Conservation (phyloP, 2,113 vertebrate genomes). For the Aramus guarauna region DNA sequence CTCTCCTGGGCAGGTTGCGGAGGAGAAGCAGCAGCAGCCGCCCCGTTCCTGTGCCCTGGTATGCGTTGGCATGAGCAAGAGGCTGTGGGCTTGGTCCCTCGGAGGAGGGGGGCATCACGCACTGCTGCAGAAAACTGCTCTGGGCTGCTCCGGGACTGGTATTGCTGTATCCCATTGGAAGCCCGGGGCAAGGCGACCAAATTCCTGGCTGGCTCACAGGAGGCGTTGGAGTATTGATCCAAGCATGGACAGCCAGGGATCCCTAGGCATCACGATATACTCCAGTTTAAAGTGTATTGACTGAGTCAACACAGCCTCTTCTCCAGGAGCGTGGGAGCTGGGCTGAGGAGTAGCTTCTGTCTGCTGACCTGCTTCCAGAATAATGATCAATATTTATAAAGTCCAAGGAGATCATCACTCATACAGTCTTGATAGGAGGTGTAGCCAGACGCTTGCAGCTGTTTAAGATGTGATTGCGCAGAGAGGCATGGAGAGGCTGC, state of each 20-base stretch:
- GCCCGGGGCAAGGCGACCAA: background rate
- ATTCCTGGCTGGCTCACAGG: background rate
- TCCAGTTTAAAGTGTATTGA: background rate
- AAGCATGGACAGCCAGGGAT: background rate
- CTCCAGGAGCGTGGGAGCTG: background rate
- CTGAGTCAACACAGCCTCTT: background rate
- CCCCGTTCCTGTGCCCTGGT: rapidly evolving
- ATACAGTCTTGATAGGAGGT: background rate
- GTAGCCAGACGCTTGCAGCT: background rate
- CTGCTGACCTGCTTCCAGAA: slow-evolving; percentile 6
- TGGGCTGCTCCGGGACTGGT: background rate
- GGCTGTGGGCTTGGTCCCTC: background rate
- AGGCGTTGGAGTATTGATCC: background rate
- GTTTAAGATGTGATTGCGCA: background rate
- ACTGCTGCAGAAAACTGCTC: background rate
- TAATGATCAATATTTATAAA: background rate
- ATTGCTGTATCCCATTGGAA: background rate
- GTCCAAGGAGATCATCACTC: background rate
- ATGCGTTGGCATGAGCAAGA: rapidly evolving
- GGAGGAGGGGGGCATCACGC: background rate
- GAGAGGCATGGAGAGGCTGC: background rate
- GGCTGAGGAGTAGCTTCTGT: background rate
- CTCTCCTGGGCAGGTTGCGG: rapidly evolving
- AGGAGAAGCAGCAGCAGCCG: background rate
- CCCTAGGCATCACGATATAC: background rate